Conservation (phyloP, 2,797 vertebrate genomes). For the Margarornis squamiger region DNA sequence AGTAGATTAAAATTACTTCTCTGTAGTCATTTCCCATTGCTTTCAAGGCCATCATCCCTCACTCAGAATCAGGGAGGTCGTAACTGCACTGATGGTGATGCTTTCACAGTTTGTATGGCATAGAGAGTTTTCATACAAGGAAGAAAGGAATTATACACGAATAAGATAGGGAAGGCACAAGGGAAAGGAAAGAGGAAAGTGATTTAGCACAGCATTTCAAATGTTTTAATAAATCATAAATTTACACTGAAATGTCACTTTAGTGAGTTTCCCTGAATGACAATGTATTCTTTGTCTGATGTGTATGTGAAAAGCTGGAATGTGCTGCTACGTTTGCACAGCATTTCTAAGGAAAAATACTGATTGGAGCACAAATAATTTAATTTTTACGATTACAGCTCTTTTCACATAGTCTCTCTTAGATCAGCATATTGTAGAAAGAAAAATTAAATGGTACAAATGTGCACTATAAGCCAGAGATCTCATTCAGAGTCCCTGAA, state of each 20-base stretch:
- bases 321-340: not conserved
- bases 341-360: not conserved
- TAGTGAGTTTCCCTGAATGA: not conserved
- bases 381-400: not conserved
- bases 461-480: not conserved
- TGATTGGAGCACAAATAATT: not conserved
- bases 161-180: not conserved
- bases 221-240: constrained; percentile 44
- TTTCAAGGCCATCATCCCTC: not conserved
- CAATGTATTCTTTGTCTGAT: not conserved
- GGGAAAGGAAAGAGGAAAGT: not conserved
- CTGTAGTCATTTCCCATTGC: not conserved
- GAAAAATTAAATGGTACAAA: not conserved
- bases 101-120: not conserved
- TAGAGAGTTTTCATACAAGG: not conserved
- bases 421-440: not conserved
- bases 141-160: not conserved
- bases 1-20: not conserved
- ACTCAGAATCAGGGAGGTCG: not conserved
- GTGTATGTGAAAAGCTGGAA: not conserved
- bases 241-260: constrained; percentile 39
- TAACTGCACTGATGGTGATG: not conserved
- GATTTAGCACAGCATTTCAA: constrained; percentile 19
- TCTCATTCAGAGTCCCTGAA: not conserved
- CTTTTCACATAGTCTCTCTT: not conserved